Evolutionary conservation across 2,797 vertebrate genomes (phyloP), one percentile per base, ranked within the genome.

Genomic region (Rhinella marina): DNA sequence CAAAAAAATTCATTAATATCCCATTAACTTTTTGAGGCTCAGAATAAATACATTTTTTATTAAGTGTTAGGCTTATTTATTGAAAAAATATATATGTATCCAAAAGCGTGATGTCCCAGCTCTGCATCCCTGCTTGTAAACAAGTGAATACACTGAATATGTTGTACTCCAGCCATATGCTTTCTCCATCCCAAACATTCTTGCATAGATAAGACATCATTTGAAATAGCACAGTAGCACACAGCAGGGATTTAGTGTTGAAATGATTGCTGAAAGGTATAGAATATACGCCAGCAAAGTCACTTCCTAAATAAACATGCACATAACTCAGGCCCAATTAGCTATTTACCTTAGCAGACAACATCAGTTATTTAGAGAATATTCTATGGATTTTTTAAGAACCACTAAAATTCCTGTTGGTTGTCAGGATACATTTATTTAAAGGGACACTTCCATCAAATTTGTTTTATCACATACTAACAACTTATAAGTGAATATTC

Each of bases 201-300:
- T 80, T 86, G 76, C 77, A 81, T 81, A 86, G 85, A 86, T 86
- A 86, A 86, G 85, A 81, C 77, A 86, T 86, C 62, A 80, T 70
- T 70, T 86, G 68, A 57, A 70, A 86, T 68, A 86, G 81, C 85
- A 86, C 68, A 54, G 76, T 54, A 32, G 62, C 64, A 72, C 85
- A 80, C 77, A 86, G 85, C 85, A 70, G 29, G 77, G 23, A 86
- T 70, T 59, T 86, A 50, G 50, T 68, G 62, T 57, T 86, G 75
- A 86, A 70, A 79, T 70, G 25, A 70, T 52, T 79, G 85, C 27
- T 70, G 85, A 86, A 86, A 81, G 76, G 62, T 86, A 27, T 80
- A 79, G 50, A 80, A 72, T 80, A 70, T 56, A 86, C 17, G 56
- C 59, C 70, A 70, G 62, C 62, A 79, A 79, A 76, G 56, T 25